Base-by-base conservation (phyloP, 1,140 invertebrate species). In the Procambarus virginalis region DNA sequence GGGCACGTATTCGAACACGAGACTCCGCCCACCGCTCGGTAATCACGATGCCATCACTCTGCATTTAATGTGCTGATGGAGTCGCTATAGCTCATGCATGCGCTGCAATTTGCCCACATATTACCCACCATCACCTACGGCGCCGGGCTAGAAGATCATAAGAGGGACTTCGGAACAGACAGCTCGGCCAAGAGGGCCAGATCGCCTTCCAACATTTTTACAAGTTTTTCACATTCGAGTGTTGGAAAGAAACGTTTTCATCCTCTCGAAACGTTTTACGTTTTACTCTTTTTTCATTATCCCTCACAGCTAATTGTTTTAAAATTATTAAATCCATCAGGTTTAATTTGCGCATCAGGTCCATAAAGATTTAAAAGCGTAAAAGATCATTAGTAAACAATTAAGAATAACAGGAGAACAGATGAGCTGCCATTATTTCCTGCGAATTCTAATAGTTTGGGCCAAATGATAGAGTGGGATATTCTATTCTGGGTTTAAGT, bases 41-140 rank as follows among this genome's bases (percentile, higher is more conserved):
- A 86, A 91, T 91, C 85, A 86, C 84, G 85, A 91, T 91, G 79
- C 85, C 85, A 91, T 91, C 90, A 91, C 90, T 91, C 85, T 91
- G 90, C 90, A 91, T 91, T 91, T 91, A 91, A 91, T 91, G 90
- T 87, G 90, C 84, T 86, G 90, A 91, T 91, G 90, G 90, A 91
- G 90, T 86, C 90, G 84, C 90, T 91, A 91, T 91, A 91, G 90
- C 90, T 91, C 90, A 91, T 91, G 84, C 90, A 91, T 84, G 90
- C 84, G 88, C 84, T 84, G 85, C 90, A 91, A 91, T 91, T 91
- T 91, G 90, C 90, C 85, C 90, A 86, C 84, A 91, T 91, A 91
- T 86, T 91, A 91, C 84, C 84, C 85, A 70, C 90, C 90, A 86
- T 86, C 85, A 86, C 90, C 84, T 83, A 78, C 78, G 90, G 90